Evolutionary conservation across 2,113 vertebrate species (phyloP).

Genomic region (Eulemur macaco): DNA sequence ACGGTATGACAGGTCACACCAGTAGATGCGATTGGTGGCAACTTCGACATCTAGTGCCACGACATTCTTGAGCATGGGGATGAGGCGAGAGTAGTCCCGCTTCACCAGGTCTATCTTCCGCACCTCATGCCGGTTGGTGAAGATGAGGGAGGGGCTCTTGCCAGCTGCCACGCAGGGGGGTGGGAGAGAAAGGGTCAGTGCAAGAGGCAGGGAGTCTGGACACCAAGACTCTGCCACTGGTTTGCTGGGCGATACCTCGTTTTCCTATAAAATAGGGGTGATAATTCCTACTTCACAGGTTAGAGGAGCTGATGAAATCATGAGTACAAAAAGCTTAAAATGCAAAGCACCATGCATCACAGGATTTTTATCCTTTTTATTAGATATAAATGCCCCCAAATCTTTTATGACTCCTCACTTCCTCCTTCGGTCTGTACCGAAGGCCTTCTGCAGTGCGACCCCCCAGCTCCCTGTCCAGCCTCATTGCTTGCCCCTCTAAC

Average conservation of each 20-base stretch:
- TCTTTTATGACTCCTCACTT: not conserved
- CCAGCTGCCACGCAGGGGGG: slow-evolving; percentile 79
- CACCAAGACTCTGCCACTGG: not conserved
- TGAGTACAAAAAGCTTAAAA: not conserved
- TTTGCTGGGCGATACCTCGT: not conserved
- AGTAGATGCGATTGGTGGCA: slow-evolving; percentile 95
- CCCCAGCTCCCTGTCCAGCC: not conserved
- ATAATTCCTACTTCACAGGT: not conserved
- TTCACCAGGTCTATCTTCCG: slow-evolving; percentile 94
- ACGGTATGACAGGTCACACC: slow-evolving; percentile 97
- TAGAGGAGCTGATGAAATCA: not conserved
- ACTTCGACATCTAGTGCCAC: slow-evolving; percentile 97
- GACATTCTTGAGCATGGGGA: slow-evolving; percentile 95
- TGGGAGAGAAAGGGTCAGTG: not conserved
- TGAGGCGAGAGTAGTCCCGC: slow-evolving; percentile 93
- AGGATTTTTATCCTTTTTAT: not conserved
- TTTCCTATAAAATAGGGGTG: not conserved
- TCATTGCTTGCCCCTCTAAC: not conserved
- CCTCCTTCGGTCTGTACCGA: not conserved
- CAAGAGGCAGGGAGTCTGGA: not conserved
- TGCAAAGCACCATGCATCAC: not conserved
- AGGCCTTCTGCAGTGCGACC: not conserved
- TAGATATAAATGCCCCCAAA: not conserved
- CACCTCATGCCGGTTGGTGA: slow-evolving; percentile 97
- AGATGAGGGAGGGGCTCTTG: slow-evolving; percentile 94